Conservation (phyloP, 2,888 invertebrate species). For the Drosophila picticornis region DNA sequence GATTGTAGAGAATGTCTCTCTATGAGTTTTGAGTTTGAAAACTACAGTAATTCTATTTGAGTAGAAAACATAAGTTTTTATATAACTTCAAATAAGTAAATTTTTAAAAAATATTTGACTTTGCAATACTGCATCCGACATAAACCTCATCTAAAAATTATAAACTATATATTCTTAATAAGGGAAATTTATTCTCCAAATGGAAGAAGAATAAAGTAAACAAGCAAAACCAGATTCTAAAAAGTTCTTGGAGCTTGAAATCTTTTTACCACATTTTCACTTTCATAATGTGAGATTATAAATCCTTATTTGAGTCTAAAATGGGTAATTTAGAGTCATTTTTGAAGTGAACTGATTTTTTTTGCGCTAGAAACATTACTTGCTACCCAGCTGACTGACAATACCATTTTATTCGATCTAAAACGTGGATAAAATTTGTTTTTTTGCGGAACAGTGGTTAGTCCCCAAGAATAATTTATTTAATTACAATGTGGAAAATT, state of each 20-base stretch:
- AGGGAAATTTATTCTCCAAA: not conserved
- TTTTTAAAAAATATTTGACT: not conserved
- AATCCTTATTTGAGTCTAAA: not conserved
- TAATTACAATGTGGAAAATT: conserved; percentile 12
- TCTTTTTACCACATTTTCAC: not conserved
- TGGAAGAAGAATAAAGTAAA: not conserved
- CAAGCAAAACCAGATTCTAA: not conserved
- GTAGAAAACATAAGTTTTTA: not conserved
- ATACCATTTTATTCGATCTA: not conserved
- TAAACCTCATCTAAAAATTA: not conserved
- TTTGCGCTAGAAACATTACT: not conserved
- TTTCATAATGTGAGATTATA: not conserved
- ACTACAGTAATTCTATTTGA: not conserved
- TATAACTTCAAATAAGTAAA: not conserved
- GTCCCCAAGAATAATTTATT: conserved; percentile 20
- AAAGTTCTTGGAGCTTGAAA: not conserved
- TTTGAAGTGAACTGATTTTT: too few species aligned
- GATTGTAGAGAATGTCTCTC: conserved; percentile 20
- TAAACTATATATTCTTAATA: not conserved
- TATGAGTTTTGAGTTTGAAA: conserved; percentile 6
- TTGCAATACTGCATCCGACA: not conserved
- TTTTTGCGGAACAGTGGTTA: conserved; percentile 28
- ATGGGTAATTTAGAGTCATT: not conserved
- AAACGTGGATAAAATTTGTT: conserved; percentile 46
- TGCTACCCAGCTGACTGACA: conserved; percentile 1